These are phyloP conservation scores for Ptiloglossa arizonensis DNA, from an alignment of 1,140 invertebrate species.

Conservation along the genomic window DNA sequence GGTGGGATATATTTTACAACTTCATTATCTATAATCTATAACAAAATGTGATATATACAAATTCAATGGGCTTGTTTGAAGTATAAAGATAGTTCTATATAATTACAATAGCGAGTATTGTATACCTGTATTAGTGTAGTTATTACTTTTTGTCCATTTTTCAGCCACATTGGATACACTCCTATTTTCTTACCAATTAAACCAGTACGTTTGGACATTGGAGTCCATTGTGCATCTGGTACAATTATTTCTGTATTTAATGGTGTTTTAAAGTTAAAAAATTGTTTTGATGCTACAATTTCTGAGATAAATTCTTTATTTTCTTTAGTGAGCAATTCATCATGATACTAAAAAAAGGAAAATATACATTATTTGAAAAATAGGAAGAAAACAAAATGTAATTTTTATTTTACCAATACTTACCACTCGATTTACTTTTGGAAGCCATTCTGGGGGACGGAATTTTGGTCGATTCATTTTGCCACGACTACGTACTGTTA, in stretches of 20 bases:
- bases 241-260: conserved; percentile 83
- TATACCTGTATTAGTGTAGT: conserved; percentile 94
- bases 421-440: conserved; percentile 81
- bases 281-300: conserved; percentile 86
- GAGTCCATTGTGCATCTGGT: conserved; percentile 85
- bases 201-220: conserved; percentile 87
- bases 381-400: conserved; percentile 1
- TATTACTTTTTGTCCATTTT: conserved; percentile 89
- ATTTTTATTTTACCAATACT: conserved; percentile 58
- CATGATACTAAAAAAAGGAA: conserved; percentile 81
- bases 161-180: conserved; percentile 94
- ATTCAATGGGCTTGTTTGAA: neutral
- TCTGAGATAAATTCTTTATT: conserved; percentile 93
- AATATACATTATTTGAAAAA: conserved; percentile 8
- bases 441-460: conserved; percentile 84
- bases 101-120: neutral
- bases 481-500: conserved; percentile 40
- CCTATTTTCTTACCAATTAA: conserved; percentile 97
- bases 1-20: conserved; percentile 95
- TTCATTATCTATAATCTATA: conserved; percentile 96
- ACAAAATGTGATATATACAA: conserved; percentile 54
- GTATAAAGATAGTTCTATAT: conserved; percentile 14
- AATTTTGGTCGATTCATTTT: conserved; percentile 17
- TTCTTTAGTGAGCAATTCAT: conserved; percentile 89
- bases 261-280: conserved; percentile 73